Evolutionary conservation across 2,797 vertebrate genomes (phyloP), one percentile per base, ranked within the genome.

Genomic region (Danio aesculapii): DNA sequence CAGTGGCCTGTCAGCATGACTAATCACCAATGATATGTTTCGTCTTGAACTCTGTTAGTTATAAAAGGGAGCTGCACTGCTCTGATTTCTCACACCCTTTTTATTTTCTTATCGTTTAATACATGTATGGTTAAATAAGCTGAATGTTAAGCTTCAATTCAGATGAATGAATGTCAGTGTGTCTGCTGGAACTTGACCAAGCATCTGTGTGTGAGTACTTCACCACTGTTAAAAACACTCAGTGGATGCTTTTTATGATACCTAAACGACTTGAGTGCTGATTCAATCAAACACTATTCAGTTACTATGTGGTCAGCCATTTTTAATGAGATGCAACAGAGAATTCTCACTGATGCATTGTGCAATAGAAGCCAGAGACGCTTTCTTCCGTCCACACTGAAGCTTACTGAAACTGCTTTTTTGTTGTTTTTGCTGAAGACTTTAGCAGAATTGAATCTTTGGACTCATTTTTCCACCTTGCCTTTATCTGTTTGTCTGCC

Each of bases 331-430:
- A 83, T 75, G 30, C 55, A 68, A 67, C 72, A 82, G 79, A 49
- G 70, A 66, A 87, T 87, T 89, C 88, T 88, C 52, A 63, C 73
- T 75, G 73, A 75, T 64, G 59, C 85, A 85, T 88, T 84, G 87
- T 89, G 89, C 79, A 88, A 81, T 87, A 89, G 89, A 90, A 81
- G 86, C 90, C 88, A 90, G 84, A 86, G 84, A 91, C 87, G 85
- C 90, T 90, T 52, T 92, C 91, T 92, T 93, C 93, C 90, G 87
- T 93, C 91, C 92, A 86, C 85, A 83, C 84, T 72, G 75, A 86
- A 88, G 85, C 87, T 86, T 86, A 84, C 79, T 79, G 46, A 84
- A 90, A 86, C 87, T 83, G 79, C 61, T n/a, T n/a, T 64, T 46
- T 59, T 73, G 53, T 47, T 17, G 14, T 52, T 66, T 41, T 39